Base-by-base conservation (phyloP, 2,797 vertebrate genomes). In the Lerista edwardsae region DNA sequence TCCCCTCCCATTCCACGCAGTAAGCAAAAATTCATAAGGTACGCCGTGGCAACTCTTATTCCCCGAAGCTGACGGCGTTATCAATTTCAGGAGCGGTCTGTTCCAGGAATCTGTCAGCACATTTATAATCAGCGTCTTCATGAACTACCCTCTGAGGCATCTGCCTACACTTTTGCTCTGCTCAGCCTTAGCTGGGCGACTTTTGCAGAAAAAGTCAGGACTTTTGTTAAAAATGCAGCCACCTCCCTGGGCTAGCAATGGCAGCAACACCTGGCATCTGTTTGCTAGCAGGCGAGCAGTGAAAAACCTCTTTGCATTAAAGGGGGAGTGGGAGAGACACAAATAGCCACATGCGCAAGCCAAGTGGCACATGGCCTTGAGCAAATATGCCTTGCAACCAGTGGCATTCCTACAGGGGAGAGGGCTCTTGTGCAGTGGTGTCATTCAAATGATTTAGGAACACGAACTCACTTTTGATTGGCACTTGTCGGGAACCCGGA, bases 21-120 rank as follows among this genome's bases (percentile, higher is more conserved):
- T 6, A 86, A 59, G 64, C 86, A 86, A 67, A 44, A 75, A 0
- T 62, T 67, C 82, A 34, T 15, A 39, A 47, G n/a, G 80, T n/a
- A 10, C 0, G 0, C 19, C 31, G 12, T 71, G 75, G 80, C 74
- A 7, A 59, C 77, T 68, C 81, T 71, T 3, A 1, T 62, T 85
- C 80, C 91, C 87, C 67, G 69, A 59, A 65, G 79, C 90, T 72
- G 59, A 36, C 76, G 21, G 72, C 6, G 72, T 77, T 88, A 86
- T 12, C 31, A 29, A 19, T 69, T 86, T 82, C 0, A 0, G 74
- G 51, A 81, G 84, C 64, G 84, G 76, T 68, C 61, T 0, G 0
- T 85, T 90, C 91, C 89, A 93, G 89, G 79, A 83, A 92, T 73
- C 92, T 92, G 89, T 93, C 92, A 94, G 84, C 85, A 57, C 1